phyloP scores from a whole-genome alignment of 2,888 invertebrate genomes.

The Leptopterna dolabrata region DNA sequence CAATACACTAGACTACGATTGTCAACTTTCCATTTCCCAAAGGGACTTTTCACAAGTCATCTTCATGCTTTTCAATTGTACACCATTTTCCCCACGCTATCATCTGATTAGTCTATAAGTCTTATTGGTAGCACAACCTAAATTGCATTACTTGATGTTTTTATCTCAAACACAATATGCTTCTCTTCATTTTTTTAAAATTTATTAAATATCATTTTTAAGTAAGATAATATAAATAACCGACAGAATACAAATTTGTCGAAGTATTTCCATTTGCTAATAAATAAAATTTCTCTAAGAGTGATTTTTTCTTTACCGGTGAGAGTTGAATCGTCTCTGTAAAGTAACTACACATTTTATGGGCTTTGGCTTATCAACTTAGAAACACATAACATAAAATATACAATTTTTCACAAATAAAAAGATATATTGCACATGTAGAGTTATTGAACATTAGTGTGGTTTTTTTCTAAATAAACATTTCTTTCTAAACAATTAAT shows the following conservation, averaged over 20 bases:
- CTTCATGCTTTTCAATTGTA: neutral
- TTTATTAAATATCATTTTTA: neutral
- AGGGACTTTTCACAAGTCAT: neutral
- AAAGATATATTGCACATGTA: slow-evolving; percentile 25
- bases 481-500: neutral
- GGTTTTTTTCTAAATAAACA: neutral
- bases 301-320: neutral
- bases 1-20: neutral
- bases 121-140: slow-evolving; percentile 48
- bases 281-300: slow-evolving; percentile 8
- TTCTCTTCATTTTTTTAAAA: neutral
- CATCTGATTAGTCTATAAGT: slow-evolving; percentile 41
- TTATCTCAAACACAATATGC: neutral
- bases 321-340: slow-evolving; percentile 33
- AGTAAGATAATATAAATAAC: neutral
- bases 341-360: slow-evolving; percentile 15
- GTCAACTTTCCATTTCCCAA: neutral
- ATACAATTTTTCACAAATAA: neutral
- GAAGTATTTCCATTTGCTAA: neutral
- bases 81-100: slow-evolving; percentile 27
- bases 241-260: neutral
- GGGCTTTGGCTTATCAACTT: slow-evolving; percentile 20
- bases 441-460: neutral
- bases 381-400: slow-evolving; percentile 19
- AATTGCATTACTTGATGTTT: slow-evolving; percentile 16